phyloP scores from a whole-genome alignment of 2,888 invertebrate species.

The Hemithea aestivaria region DNA sequence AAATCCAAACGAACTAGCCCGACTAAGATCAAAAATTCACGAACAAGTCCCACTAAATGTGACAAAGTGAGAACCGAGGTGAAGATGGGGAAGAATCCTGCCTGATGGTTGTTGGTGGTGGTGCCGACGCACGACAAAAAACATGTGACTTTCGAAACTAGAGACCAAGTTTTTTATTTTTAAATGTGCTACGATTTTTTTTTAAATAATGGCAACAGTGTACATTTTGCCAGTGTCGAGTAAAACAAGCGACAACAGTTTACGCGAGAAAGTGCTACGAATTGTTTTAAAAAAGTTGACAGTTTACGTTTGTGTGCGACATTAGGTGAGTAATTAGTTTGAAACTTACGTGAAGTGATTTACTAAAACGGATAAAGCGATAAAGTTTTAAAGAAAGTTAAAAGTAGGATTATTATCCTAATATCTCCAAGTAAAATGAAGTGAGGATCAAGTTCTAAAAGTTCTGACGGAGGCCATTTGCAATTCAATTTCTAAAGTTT shows the following conservation, averaged over 20 bases:
- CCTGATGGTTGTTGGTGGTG: constrained; percentile 71
- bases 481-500: constrained; percentile 9
- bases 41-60: constrained; percentile 27
- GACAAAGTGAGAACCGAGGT: constrained; percentile 33
- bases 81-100: constrained; percentile 34
- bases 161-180: constrained; percentile 68
- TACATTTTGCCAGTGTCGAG: too few relatives aligned
- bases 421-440: constrained; percentile 9
- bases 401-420: constrained; percentile 9
- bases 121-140: constrained; percentile 62
- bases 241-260: too few relatives aligned
- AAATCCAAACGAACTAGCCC: constrained; percentile 23
- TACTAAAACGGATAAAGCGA: background rate
- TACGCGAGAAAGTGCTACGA: too few relatives aligned
- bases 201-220: too few relatives aligned
- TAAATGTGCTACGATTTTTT: constrained; percentile 30
- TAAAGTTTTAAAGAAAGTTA: constrained; percentile 4
- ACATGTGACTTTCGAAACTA: constrained; percentile 71
- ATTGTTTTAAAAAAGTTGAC: too few relatives aligned
- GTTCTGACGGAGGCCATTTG: constrained; percentile 4
- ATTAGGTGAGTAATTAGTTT: background rate
- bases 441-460: constrained; percentile 1
- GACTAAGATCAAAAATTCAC: constrained; percentile 23
- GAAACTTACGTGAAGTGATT: constrained; percentile 1
- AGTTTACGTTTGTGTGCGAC: background rate